Evolutionary conservation across 1,140 invertebrate genomes (phyloP), one percentile per base, ranked within the genome.

Genomic region (Arctopsyche grandis): DNA sequence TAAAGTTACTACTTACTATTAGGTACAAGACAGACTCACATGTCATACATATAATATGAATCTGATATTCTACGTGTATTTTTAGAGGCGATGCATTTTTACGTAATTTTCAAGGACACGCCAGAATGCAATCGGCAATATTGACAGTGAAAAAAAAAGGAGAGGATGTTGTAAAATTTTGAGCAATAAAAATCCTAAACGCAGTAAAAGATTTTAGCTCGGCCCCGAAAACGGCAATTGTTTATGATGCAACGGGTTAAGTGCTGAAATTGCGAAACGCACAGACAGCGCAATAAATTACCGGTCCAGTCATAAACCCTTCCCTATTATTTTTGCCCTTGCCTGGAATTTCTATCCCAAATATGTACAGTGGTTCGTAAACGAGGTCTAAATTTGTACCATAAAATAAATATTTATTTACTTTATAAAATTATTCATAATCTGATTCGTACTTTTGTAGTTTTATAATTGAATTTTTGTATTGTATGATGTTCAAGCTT

Each of bases 181-280:
- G 21, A 29, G 22, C 71, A 74, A 56, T 74, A 74, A 74, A 74
- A 60, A 19, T 48, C 29, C 16, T 38, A 46, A 66, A 71, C 52
- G 19, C 19, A 56, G 3, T 21, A 74, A 46, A 56, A 56, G 1
- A 52, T 24, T 74, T 56, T 0, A 9, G 63, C 24, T n/a, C 48
- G 19, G n/a, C 29, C 22, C 5, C 26, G 9, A 63, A n/a, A 19
- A 48, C 10, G 1, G 52, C 52, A 9, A 16, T 74, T 74, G 48
- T 74, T 56, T 56, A 74, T 48, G 48, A 29, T 29, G 46, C 46
- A 74, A 74, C 48, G 71, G 46, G 71, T 74, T 73, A 73, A 73
- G 29, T 29, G 24, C 38, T 9, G 16, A 48, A 48, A 48, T 71
- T 74, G 71, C 71, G 71, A 56, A 74, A 56, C 24, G 44, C 43